Conservation (phyloP, 1,140 invertebrate genomes). For the Ceratina australensis region DNA sequence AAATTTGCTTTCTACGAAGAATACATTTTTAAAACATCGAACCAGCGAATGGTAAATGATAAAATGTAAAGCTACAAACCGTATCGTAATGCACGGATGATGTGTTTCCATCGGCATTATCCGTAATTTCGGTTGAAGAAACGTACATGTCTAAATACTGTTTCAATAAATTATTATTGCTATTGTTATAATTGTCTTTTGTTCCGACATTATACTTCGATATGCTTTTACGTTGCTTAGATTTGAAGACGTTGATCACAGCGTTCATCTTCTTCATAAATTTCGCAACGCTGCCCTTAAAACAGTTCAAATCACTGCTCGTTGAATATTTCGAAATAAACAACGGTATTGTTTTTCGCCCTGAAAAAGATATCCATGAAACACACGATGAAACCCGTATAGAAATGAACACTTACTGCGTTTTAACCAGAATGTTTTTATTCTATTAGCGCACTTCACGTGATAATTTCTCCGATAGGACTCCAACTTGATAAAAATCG, state of each 20-base stretch:
- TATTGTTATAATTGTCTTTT: background rate
- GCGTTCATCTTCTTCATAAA: background rate
- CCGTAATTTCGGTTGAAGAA: background rate
- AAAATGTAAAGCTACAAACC: background rate
- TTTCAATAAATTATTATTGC: background rate
- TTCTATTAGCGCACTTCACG: slow-evolving; percentile 31
- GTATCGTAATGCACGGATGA: background rate
- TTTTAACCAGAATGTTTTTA: slow-evolving; percentile 46
- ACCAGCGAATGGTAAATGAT: background rate
- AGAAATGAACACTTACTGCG: slow-evolving; percentile 34
- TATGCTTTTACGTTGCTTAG: background rate
- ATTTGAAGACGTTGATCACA: background rate
- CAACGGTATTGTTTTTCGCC: background rate
- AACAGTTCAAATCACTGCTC: background rate
- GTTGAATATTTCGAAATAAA: slow-evolving; percentile 2
- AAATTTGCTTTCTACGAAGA: slow-evolving; percentile 18
- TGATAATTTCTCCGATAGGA: slow-evolving; percentile 26
- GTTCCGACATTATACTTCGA: background rate
- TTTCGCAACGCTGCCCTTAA: slow-evolving; percentile 1
- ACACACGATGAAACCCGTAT: background rate
- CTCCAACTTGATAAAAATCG: slow-evolving; percentile 36
- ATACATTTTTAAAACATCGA: slow-evolving; percentile 10
- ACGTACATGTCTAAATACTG: background rate
- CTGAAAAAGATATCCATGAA: slow-evolving; percentile 4
- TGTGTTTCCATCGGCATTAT: background rate